These are phyloP conservation scores for Aeoliscus strigatus DNA, from an alignment of 2,797 vertebrate species.

Conservation along the genomic window DNA sequence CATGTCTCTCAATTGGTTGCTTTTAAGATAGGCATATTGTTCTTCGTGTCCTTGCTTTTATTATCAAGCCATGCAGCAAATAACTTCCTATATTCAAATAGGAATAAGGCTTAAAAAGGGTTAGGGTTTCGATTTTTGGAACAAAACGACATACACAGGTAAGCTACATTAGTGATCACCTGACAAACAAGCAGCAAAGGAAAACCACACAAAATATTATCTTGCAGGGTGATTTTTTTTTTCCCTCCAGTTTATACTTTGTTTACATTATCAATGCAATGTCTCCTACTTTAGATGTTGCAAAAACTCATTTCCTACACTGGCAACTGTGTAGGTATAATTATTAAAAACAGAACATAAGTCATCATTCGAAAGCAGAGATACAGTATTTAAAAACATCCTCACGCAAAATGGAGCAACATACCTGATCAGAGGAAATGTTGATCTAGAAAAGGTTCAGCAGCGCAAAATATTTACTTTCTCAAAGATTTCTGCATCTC, in stretches of 20 bases:
- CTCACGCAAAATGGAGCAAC: too few relatives aligned
- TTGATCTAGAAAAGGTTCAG: too few relatives aligned
- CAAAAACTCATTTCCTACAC: too few relatives aligned
- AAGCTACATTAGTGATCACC: conserved; percentile 27
- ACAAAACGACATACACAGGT: too few relatives aligned
- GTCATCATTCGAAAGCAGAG: too few relatives aligned
- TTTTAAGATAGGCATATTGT: conserved; percentile 1
- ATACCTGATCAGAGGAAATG: too few relatives aligned
- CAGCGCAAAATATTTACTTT: too few relatives aligned
- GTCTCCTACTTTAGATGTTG: too few relatives aligned
- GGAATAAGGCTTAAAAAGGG: conserved; percentile 52
- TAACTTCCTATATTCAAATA: conserved; percentile 23
- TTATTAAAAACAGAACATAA: too few relatives aligned
- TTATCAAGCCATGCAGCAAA: conserved; percentile 30
- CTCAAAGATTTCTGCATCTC: too few relatives aligned
- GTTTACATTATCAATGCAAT: conserved; percentile 6
- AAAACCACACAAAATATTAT: conserved; percentile 18
- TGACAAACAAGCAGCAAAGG: conserved; percentile 14
- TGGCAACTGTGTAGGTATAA: too few relatives aligned
- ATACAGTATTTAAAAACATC: too few relatives aligned
- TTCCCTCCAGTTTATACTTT: conserved; percentile 8
- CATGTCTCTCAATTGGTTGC: conserved; percentile 6
- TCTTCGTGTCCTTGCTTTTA: conserved; percentile 10
- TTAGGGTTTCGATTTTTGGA: conserved; percentile 32
- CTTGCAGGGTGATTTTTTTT: conserved; percentile 10